phyloP scores from a whole-genome alignment of 1,140 invertebrate species.

The Bombus confusus region DNA sequence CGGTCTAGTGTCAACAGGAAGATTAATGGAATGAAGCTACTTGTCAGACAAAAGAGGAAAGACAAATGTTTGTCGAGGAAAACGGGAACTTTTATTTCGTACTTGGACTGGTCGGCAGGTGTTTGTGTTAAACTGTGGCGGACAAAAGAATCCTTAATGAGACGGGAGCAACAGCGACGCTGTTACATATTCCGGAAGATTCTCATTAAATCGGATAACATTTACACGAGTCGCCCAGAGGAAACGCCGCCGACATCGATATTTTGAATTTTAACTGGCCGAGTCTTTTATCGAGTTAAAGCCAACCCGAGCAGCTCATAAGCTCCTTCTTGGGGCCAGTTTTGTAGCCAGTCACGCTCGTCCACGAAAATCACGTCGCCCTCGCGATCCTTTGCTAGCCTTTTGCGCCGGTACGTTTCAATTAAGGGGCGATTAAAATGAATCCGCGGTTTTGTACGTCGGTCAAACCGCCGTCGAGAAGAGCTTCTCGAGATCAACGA shows the following conservation, averaged over 20 bases:
- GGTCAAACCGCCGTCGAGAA: not conserved
- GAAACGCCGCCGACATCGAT: too few species aligned
- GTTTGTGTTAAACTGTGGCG: not conserved
- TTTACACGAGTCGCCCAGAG: conserved; percentile 11
- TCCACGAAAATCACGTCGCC: not conserved
- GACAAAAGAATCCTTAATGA: conserved; percentile 53
- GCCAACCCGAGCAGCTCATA: not conserved
- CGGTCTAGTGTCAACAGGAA: not conserved
- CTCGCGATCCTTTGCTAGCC: not conserved
- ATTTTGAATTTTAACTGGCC: not conserved
- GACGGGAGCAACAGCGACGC: not conserved
- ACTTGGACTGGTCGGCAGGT: not conserved
- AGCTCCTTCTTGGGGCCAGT: not conserved
- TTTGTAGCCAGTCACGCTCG: not conserved
- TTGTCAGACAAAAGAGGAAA: not conserved
- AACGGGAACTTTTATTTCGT: conserved; percentile 29
- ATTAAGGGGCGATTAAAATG: conserved; percentile 11
- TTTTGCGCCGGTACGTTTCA: not conserved
- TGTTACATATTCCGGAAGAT: conserved; percentile 37
- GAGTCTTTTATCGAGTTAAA: not conserved
- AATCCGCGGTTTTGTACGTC: not conserved
- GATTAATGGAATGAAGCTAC: not conserved
- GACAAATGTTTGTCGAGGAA: conserved; percentile 10
- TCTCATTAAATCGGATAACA: conserved; percentile 47
- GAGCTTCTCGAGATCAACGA: not conserved